A percentile compares a stretch with the other conserved stretches of the same genome.
phyloP scores from a whole-genome alignment of 2,113 vertebrate species.

The Paradisaea rubra region DNA sequence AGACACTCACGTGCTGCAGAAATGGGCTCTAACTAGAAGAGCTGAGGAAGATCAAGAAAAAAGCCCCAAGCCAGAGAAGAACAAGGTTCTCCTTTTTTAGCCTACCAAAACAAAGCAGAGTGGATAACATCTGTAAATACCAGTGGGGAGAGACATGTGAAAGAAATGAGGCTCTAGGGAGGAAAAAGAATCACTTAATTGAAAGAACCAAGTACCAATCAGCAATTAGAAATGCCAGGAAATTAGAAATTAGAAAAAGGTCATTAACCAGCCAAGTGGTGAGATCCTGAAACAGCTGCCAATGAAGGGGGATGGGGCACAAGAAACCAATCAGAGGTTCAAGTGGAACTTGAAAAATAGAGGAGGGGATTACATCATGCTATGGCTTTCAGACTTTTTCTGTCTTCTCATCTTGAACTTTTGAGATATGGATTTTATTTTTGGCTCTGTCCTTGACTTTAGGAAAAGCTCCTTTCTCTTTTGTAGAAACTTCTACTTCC shows the following conservation, averaged over 20 bases:
- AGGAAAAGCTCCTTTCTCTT: neutral
- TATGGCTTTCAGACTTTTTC: neutral
- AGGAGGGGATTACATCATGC: neutral
- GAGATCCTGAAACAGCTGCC: neutral
- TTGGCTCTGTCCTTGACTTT: neutral
- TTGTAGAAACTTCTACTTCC: neutral
- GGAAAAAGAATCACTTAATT: neutral
- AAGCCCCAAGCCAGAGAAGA: neutral
- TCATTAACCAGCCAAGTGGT: neutral
- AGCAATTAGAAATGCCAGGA: constrained; percentile 23
- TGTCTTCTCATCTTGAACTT: neutral
- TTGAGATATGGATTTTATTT: neutral
- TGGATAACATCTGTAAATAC: neutral
- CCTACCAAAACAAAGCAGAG: neutral
- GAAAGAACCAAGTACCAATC: constrained; percentile 13
- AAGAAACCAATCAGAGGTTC: neutral
- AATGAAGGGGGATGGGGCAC: neutral
- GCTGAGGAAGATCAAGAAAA: neutral
- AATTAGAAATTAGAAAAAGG: constrained; percentile 5
- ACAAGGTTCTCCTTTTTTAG: neutral
- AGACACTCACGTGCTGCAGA: neutral
- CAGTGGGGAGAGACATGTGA: neutral
- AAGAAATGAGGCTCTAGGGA: neutral
- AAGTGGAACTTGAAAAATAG: neutral
- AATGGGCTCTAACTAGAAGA: neutral